These are phyloP conservation scores for Amorpha juglandis DNA, from an alignment of 2,888 invertebrate genomes.

Conservation along the genomic window DNA sequence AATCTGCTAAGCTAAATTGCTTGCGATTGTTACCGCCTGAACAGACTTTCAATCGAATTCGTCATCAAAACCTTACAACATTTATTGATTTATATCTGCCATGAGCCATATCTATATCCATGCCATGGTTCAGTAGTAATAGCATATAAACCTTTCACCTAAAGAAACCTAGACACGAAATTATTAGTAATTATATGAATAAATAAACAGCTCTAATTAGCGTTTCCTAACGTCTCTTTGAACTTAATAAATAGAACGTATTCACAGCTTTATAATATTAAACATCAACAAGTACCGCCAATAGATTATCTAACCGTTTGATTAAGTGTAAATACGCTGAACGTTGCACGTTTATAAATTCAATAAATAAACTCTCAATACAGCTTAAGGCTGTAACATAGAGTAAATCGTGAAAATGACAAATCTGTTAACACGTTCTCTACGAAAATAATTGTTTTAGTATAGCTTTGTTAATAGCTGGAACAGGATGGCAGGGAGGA, in stretches of 20 bases:
- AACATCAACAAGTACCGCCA: slow-evolving; percentile 3
- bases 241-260: not conserved
- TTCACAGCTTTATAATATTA: slow-evolving; percentile 3
- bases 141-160: not conserved
- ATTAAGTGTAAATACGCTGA: not conserved
- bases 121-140: not conserved
- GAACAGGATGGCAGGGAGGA: too few relatives aligned
- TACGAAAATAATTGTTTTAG: too few relatives aligned
- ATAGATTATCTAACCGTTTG: slow-evolving; percentile 9
- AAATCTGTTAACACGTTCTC: too few relatives aligned
- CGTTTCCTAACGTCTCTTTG: not conserved
- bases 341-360: slow-evolving; percentile 7
- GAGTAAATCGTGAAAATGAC: too few relatives aligned
- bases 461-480: too few relatives aligned
- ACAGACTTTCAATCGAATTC: too few relatives aligned
- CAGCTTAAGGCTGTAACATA: too few relatives aligned
- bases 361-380: slow-evolving; percentile 3
- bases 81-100: too few relatives aligned
- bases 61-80: too few relatives aligned
- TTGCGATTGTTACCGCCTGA: too few relatives aligned
- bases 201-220: slow-evolving; percentile 2
- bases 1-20: too few relatives aligned
- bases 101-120: too few relatives aligned
- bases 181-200: not conserved
- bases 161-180: not conserved